Evolutionary conservation across 2,113 vertebrate species (phyloP).

Genomic region (Periophthalmus modestus): DNA sequence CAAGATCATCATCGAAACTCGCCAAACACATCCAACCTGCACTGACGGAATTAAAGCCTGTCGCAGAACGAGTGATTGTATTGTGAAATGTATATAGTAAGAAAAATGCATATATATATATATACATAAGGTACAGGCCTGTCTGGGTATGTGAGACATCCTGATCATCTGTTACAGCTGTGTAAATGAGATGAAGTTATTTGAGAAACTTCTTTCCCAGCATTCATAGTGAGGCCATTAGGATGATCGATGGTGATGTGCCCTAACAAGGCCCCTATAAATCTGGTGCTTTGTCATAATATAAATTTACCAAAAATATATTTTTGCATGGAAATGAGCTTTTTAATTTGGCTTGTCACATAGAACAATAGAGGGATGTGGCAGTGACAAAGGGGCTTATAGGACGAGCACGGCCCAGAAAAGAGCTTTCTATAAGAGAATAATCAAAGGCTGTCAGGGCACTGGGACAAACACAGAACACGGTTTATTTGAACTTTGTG

Average conservation of each 20-base stretch:
- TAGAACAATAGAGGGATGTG: constrained; percentile 1
- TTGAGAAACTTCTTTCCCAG: constrained; percentile 15
- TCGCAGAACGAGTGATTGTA: background rate
- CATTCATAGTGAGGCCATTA: background rate
- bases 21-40: constrained; percentile 9
- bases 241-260: background rate
- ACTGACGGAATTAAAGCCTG: constrained; percentile 25
- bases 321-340: constrained; percentile 7
- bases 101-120: background rate
- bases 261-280: background rate
- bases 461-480: background rate
- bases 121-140: background rate
- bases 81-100: too few relatives aligned
- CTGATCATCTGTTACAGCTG: constrained; percentile 15
- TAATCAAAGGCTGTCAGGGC: background rate
- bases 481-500: too few relatives aligned
- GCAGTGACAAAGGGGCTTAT: background rate
- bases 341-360: constrained; percentile 11
- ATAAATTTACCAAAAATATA: constrained; percentile 12
- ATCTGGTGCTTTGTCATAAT: constrained; percentile 5
- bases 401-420: background rate
- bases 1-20: background rate
- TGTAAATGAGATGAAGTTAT: constrained; percentile 29
- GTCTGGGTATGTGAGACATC: constrained; percentile 14
- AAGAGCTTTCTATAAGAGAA: background rate